Percentiles rank a stretch among this genome's conserved stretches.
Evolutionary conservation across 64 coral and sea anemone species (phyloP).

Genomic region (Pocillopora damicornis): DNA sequence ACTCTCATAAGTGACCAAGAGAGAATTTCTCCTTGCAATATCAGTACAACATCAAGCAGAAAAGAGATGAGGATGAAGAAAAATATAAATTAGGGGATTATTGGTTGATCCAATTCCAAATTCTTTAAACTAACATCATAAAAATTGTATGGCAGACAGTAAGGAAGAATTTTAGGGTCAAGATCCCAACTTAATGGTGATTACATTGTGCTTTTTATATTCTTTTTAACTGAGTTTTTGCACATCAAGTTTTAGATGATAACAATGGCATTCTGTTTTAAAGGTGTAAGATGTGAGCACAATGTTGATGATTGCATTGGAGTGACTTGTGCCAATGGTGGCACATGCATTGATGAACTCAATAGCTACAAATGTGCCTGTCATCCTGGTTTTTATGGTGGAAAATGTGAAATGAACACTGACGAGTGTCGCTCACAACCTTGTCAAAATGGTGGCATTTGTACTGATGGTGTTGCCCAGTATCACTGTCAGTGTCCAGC

Average conservation of each 20-base stretch:
- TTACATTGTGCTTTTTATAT: too few relatives aligned
- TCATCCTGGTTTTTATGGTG: slow-evolving; percentile 50
- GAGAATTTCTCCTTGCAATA: too few relatives aligned
- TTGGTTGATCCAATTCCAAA: too few relatives aligned
- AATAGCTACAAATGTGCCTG: slow-evolving; percentile 50
- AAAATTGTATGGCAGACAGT: too few relatives aligned
- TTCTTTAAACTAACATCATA: too few relatives aligned
- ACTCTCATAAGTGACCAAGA: too few relatives aligned
- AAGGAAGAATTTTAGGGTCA: too few relatives aligned
- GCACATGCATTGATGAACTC: slow-evolving; percentile 49
- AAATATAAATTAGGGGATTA: too few relatives aligned
- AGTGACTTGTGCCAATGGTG: slow-evolving; percentile 42
- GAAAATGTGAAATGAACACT: slow-evolving; percentile 23
- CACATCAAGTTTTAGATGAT: neutral
- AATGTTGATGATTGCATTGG: slow-evolving; percentile 47
- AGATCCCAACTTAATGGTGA: too few relatives aligned
- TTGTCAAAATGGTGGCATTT: slow-evolving; percentile 59
- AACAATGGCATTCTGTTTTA: neutral
- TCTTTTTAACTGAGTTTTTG: neutral
- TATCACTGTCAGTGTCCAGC: slow-evolving; percentile 40
- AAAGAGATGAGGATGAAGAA: too few relatives aligned
- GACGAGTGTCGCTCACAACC: slow-evolving; percentile 51
- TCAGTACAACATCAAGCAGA: too few relatives aligned
- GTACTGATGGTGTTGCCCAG: slow-evolving; percentile 57
- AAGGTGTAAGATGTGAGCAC: slow-evolving; percentile 30